Percentiles rank a stretch among this genome's conserved stretches.
These are phyloP conservation scores for Podiceps cristatus DNA, from an alignment of 2,113 vertebrate genomes.

Conservation along the genomic window DNA sequence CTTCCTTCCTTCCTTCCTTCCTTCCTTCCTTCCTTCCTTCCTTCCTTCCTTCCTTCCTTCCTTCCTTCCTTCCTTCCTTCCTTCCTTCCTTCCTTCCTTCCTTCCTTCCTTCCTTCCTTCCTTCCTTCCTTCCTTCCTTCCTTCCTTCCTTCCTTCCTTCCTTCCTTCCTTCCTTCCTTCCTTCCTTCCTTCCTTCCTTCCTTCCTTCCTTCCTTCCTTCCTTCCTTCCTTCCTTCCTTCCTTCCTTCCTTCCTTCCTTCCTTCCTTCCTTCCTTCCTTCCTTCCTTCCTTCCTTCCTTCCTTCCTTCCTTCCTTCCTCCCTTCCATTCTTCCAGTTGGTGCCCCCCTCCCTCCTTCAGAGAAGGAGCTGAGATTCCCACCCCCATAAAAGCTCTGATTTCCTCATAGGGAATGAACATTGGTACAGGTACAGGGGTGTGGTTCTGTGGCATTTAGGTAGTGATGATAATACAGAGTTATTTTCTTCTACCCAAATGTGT, in stretches of 20 bases:
- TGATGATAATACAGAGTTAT: not conserved
- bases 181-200: no score
- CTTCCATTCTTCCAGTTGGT: not conserved
- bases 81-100: no score
- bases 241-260: no score
- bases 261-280: accelerated
- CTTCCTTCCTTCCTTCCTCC: no score
- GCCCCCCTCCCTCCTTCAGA: not conserved
- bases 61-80: no score
- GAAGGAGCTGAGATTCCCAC: not conserved
- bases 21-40: no score
- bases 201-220: no score
- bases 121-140: no score
- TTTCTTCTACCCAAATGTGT: slow-evolving; percentile 3
- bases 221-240: not conserved
- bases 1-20: no score
- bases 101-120: not conserved
- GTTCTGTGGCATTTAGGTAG: not conserved
- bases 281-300: not conserved
- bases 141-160: no score
- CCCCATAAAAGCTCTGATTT: not conserved
- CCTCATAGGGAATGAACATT: not conserved
- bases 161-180: not conserved
- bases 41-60: not conserved
- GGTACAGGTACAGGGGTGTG: not conserved